Evolutionary conservation across 92 coral and sea anemone species (phyloP).

Genomic region (Hydrozoanthus gracilis): DNA sequence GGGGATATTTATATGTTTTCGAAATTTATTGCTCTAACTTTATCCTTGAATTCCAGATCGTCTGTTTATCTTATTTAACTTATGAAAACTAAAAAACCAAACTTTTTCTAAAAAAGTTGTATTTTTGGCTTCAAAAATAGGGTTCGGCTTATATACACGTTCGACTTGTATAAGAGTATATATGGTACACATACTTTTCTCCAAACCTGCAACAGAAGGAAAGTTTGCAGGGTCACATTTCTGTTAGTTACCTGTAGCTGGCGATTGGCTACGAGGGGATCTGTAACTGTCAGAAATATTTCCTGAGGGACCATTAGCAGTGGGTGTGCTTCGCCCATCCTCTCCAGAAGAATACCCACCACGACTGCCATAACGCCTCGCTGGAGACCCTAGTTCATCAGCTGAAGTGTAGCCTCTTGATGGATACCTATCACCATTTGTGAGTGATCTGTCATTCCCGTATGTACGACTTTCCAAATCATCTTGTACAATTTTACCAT

Average conservation of each 20-base stretch:
- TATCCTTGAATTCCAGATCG: too few species aligned
- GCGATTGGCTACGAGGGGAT: constrained; percentile 46
- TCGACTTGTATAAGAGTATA: too few species aligned
- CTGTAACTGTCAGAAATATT: constrained; percentile 80
- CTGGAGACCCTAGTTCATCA: constrained; percentile 67
- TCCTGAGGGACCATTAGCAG: constrained; percentile 70
- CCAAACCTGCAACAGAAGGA: background rate
- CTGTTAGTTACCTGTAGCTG: background rate
- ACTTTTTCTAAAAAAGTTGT: too few species aligned
- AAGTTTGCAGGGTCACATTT: background rate
- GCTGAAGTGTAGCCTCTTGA: constrained; percentile 74
- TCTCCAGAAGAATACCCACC: constrained; percentile 81
- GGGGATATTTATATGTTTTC: too few species aligned
- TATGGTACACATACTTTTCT: background rate
- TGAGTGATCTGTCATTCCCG: constrained; percentile 77
- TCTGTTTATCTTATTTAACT: too few species aligned
- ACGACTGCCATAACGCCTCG: constrained; percentile 74
- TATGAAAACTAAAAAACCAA: too few species aligned
- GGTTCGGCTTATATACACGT: too few species aligned
- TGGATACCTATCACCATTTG: constrained; percentile 64
- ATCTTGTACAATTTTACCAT: constrained; percentile 88
- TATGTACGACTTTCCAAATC: constrained; percentile 48
- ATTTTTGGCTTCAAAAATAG: too few species aligned
- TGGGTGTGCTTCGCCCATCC: constrained; percentile 81
- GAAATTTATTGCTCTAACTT: too few species aligned